phyloP scores from a whole-genome alignment of 2,797 vertebrate genomes.

The Synaphobranchus kaupii region DNA sequence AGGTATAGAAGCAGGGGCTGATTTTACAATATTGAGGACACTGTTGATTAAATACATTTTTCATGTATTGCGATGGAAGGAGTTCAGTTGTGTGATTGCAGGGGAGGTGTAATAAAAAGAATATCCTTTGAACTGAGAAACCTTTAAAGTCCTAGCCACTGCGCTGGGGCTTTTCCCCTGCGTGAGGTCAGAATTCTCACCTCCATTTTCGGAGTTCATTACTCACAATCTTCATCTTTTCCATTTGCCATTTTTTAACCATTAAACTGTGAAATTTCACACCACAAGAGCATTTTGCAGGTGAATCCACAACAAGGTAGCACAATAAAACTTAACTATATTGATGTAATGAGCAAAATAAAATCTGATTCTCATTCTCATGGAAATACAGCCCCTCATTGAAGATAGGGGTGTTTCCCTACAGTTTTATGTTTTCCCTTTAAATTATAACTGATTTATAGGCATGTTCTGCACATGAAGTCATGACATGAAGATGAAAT shows the following conservation, averaged over 20 bases:
- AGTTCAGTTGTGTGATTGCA: too few species aligned
- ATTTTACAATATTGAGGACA: too few species aligned
- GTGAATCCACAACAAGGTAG: too few species aligned
- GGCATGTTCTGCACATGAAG: not conserved
- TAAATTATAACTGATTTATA: not conserved
- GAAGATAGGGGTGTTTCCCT: not conserved
- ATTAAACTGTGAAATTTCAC: not conserved
- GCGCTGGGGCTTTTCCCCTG: not conserved
- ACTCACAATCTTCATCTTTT: not conserved
- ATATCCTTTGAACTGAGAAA: not conserved
- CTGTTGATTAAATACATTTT: too few species aligned
- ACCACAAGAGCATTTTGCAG: not conserved
- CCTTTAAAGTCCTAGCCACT: not conserved
- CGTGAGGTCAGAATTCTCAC: not conserved
- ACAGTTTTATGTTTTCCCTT: not conserved
- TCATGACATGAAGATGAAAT: not conserved
- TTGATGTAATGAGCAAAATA: not conserved
- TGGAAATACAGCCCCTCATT: not conserved
- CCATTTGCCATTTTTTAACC: too few species aligned
- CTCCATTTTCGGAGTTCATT: not conserved
- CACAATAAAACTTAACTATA: not conserved
- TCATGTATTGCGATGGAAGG: too few species aligned
- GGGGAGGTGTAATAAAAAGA: not conserved
- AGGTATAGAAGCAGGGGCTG: too few species aligned
- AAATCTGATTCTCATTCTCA: not conserved